Evolutionary conservation across 2,888 invertebrate genomes (phyloP), one percentile per base, ranked within the genome.

Genomic region (Zygogramma bicolorata): DNA sequence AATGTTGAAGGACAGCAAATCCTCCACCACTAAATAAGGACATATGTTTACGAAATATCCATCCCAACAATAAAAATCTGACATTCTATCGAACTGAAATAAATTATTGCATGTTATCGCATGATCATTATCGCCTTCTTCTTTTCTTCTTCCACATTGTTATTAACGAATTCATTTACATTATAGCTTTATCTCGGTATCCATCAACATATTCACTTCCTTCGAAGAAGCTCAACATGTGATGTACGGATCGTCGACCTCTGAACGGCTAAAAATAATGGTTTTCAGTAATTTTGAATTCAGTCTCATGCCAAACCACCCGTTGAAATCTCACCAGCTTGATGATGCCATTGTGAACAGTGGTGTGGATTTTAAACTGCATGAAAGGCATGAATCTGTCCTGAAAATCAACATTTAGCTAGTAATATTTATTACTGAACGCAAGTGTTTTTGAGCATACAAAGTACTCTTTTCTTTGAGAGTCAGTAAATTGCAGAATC

Each of bases 151-250:
- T 53, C 53, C 25, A 53, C 62, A 58, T 71, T 67, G 62, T 71
- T 71, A 57, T 62, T 53, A 62, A 71, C 71, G 66, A 67, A 67
- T 71, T 67, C 67, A 71, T 71, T 71, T 67, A 62, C 61, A 71
- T 71, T 71, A 67, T 66, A n/a, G 13, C 27, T 22, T 27, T 53
- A 53, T 53, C 53, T 53, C 67, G 40, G 18, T 62, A 58, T 40
- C 42, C 62, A 71, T 71, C 71, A n/a, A 71, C 66, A 67, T 62
- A 67, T 40, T 18, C 71, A 71, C 71, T 71, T 71, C 71, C 71
- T 71, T 38, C 34, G 66, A 40, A 71, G 58, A 42, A 71, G 62
- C 71, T 71, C 61, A 71, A 71, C 71, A 71, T 67, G 71, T 67
- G 57, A 67, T 66, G 61, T 61, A 34, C 22, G 71, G 71, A 67